These are phyloP conservation scores for Eupithecia insigniata DNA, from an alignment of 2,888 invertebrate genomes.

Conservation along the genomic window DNA sequence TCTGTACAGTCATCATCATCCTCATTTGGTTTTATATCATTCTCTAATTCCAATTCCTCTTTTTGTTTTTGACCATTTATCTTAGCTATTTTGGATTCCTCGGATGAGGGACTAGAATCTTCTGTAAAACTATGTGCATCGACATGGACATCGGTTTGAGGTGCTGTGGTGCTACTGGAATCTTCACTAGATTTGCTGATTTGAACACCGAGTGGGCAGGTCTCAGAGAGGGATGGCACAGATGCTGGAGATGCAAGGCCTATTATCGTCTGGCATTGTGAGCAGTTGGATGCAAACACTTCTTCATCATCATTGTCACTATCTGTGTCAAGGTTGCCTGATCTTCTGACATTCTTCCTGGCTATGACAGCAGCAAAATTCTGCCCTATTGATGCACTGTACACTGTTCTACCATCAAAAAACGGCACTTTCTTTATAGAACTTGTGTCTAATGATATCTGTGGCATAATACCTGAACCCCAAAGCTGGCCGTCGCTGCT, in stretches of 20 bases:
- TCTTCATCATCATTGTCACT: constrained; percentile 86
- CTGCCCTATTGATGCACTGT: constrained; percentile 89
- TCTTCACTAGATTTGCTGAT: constrained; percentile 85
- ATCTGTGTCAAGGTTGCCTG: constrained; percentile 84
- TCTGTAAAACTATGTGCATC: constrained; percentile 82
- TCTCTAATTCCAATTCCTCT: constrained; percentile 56
- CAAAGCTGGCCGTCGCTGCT: constrained; percentile 88
- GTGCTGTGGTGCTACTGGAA: constrained; percentile 85
- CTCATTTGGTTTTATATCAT: constrained; percentile 54
- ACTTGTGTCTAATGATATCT: constrained; percentile 85
- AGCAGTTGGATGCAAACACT: constrained; percentile 87
- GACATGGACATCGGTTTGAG: constrained; percentile 82
- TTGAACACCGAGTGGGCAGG: constrained; percentile 86
- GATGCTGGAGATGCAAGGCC: constrained; percentile 84
- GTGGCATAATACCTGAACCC: constrained; percentile 88
- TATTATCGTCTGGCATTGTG: constrained; percentile 85
- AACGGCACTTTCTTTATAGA: constrained; percentile 87
- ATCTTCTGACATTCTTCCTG: constrained; percentile 83
- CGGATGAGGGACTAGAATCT: constrained; percentile 84
- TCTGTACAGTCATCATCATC: constrained; percentile 61
- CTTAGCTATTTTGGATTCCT: constrained; percentile 81
- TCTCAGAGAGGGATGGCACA: constrained; percentile 85
- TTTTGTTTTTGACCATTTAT: constrained; percentile 67
- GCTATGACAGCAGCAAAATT: constrained; percentile 90
- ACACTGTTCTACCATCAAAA: constrained; percentile 87